Base-by-base conservation (phyloP, 2,888 invertebrate species). In the Drosophila stalkeri region DNA sequence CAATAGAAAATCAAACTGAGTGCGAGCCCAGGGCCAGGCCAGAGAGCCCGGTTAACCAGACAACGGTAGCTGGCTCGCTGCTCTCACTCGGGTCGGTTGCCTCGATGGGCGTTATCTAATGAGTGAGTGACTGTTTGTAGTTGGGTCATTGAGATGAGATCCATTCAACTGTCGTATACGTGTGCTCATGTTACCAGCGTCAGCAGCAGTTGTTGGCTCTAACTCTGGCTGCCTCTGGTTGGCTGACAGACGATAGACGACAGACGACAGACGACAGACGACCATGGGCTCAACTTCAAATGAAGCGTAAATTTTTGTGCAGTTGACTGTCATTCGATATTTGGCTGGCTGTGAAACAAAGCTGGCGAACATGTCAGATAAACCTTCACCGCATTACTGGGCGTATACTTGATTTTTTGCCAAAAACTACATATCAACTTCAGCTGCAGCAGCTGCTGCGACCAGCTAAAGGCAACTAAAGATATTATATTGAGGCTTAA, bases 281-380 rank as follows among this genome's bases (percentile, higher is more conserved):
- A 64, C 39, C 61, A 72, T 57, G 54, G 70, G 64, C 75, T 87
- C 79, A 85, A 86, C 86, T 71, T 75, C 89, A 88, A 86, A 86
- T 86, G 82, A 90, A 86, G 85, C 85, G 85, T 85, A 69, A 87
- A 89, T 89, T 86, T 85, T 87, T 75, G 66, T 75, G 66, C 80
- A 64, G 56, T 59, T 68, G 65, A 59, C 61, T 63, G 63, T 78
- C 70, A 77, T 65, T 64, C 41, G 59, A 61, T 64, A 76, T 75
- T 44, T 33, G 43, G 31, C 44, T 33, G 62, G 52, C 46, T 37
- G 31, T 35, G 70, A 77, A 79, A 81, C 84, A 82, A 77, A 84
- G 86, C 86, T 69, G 80, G 70, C 76, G 80, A 59, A 77, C 74
- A 81, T 72, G 76, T 72, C 73, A 79, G 81, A 70, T 78, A 78